Percentiles rank a stretch among this genome's conserved stretches.
phyloP scores from a whole-genome alignment of 1,140 invertebrate species.

The Homalodisca vitripennis region DNA sequence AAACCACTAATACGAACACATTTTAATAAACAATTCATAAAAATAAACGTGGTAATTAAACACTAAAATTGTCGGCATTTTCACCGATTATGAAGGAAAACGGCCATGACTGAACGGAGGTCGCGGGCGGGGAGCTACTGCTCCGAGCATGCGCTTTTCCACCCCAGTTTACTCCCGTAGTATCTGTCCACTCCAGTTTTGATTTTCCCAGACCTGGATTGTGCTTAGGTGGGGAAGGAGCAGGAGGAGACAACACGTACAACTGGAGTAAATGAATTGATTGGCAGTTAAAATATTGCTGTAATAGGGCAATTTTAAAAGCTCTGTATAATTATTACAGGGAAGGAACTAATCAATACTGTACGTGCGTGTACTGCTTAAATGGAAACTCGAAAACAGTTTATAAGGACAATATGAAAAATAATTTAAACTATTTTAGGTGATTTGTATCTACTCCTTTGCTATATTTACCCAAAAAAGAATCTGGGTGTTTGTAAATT shows the following conservation, averaged over 20 bases:
- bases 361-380: too few relatives aligned
- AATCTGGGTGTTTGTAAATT: too few relatives aligned
- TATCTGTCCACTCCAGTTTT: constrained; percentile 22
- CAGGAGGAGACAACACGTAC: not conserved
- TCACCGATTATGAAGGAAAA: constrained; percentile 23
- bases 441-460: too few relatives aligned
- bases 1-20: not conserved
- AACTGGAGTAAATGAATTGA: too few relatives aligned
- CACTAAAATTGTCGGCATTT: constrained; percentile 21
- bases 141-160: not conserved
- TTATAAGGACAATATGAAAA: too few relatives aligned
- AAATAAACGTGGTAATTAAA: not conserved
- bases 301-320: too few relatives aligned
- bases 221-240: constrained; percentile 9
- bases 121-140: constrained; percentile 24
- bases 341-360: too few relatives aligned
- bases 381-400: too few relatives aligned
- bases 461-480: too few relatives aligned
- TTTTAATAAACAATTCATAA: not conserved
- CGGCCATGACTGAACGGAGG: constrained; percentile 25
- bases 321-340: too few relatives aligned
- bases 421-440: too few relatives aligned
- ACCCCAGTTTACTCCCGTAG: constrained; percentile 13
- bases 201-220: constrained; percentile 31
- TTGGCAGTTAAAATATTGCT: too few relatives aligned